A percentile compares a stretch with the other conserved stretches of the same genome.
Conservation (phyloP, 2,888 invertebrate species). For the Lasioglossum pauxillum region DNA sequence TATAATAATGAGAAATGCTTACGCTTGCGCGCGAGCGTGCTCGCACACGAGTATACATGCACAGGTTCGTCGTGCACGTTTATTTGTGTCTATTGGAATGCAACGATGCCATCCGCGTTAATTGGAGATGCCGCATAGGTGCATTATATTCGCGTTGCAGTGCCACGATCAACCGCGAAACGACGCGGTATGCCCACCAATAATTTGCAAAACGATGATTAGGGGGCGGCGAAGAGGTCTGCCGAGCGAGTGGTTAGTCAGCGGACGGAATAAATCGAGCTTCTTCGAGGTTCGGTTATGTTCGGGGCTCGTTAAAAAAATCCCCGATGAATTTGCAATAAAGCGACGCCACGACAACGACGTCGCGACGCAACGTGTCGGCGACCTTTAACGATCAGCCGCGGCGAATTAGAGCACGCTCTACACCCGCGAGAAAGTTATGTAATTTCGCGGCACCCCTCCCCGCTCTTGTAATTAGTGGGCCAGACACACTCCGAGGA, state of each 20-base stretch:
- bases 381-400: slow-evolving; percentile 72
- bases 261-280: slow-evolving; percentile 43
- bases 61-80: slow-evolving; percentile 28
- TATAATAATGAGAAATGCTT: slow-evolving; percentile 60
- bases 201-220: slow-evolving; percentile 71
- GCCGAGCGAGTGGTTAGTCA: background rate
- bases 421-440: slow-evolving; percentile 71
- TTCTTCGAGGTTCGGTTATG: slow-evolving; percentile 51
- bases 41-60: no score
- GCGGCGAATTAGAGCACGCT: slow-evolving; percentile 70
- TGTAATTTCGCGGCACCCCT: slow-evolving; percentile 68
- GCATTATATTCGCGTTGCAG: slow-evolving; percentile 57
- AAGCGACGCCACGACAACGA: slow-evolving; percentile 26
- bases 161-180: slow-evolving; percentile 57
- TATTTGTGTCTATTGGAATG: slow-evolving; percentile 66
- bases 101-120: slow-evolving; percentile 65
- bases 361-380: slow-evolving; percentile 5
- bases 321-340: slow-evolving; percentile 74
- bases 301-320: slow-evolving; percentile 64
- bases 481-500: slow-evolving; percentile 40
- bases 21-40: background rate
- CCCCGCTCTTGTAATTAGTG: slow-evolving; percentile 64
- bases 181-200: slow-evolving; percentile 56
- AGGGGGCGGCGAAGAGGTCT: slow-evolving; percentile 51
- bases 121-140: slow-evolving; percentile 66